Evolutionary conservation across 1,140 invertebrate species (phyloP).

Genomic region (Ditylenchus dipsaci): DNA sequence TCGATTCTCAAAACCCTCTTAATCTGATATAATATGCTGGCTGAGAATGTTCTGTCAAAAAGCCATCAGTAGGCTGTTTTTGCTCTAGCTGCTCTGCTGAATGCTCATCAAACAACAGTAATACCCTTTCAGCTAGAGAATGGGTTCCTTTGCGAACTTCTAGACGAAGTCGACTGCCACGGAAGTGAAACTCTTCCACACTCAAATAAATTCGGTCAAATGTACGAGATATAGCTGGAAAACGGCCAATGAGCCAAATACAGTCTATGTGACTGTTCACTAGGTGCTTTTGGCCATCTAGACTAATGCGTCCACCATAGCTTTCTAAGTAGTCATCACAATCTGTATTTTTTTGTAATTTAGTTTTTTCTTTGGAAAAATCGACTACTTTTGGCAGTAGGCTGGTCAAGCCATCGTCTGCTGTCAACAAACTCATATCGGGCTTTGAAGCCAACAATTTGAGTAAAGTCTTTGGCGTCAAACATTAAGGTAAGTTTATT

Average conservation of each 20-base stretch:
- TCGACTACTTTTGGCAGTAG: slow-evolving; percentile 30
- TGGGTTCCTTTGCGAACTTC: slow-evolving; percentile 38
- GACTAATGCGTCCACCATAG: slow-evolving; percentile 35
- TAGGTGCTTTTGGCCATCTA: slow-evolving; percentile 23
- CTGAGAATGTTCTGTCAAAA: not conserved
- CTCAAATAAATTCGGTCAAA: slow-evolving; percentile 45
- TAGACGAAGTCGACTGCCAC: slow-evolving; percentile 30
- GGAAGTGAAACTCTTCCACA: slow-evolving; percentile 46
- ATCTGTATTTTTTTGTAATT: slow-evolving; percentile 22
- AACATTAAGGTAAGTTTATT: slow-evolving; percentile 29
- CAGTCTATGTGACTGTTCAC: slow-evolving; percentile 40
- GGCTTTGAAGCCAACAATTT: slow-evolving; percentile 40
- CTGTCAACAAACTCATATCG: slow-evolving; percentile 41
- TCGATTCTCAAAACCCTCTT: slow-evolving; percentile 4
- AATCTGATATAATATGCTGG: slow-evolving; percentile 15
- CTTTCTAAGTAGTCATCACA: slow-evolving; percentile 45
- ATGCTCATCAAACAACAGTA: slow-evolving; percentile 35
- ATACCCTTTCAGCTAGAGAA: slow-evolving; percentile 30
- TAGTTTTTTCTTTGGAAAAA: not conserved
- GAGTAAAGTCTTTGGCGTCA: slow-evolving; percentile 40
- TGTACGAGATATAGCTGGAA: slow-evolving; percentile 17
- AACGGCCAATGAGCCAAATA: slow-evolving; percentile 46
- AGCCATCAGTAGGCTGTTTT: slow-evolving; percentile 23
- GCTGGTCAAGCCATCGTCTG: slow-evolving; percentile 31
- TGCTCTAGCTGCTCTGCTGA: slow-evolving; percentile 23